Evolutionary conservation across 1,140 invertebrate species (phyloP), one percentile per base, ranked within the genome.

Genomic region (Parapsyche elsis): DNA sequence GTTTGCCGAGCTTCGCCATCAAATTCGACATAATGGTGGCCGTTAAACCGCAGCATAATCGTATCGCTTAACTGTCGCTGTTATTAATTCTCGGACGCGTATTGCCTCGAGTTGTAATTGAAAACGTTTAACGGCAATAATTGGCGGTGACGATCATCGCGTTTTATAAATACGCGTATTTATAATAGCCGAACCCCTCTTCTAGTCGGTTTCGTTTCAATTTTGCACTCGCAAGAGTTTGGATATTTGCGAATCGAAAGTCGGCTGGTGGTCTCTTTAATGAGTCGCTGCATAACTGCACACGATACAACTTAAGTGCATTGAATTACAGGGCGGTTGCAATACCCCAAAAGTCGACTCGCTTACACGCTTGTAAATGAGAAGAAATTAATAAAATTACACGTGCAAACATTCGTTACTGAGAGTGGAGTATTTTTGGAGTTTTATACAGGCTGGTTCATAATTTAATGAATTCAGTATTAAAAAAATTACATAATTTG

Each of bases 291-390:
- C 49, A 46, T 46, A 75, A 75, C 7, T 49, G 71, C 71, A 75
- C 21, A 44, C 46, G 30, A 9, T 53, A 5, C 12, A 38, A 10
- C 9, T 53, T 75, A 75, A 75, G 44, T 75, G 71, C 71, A 0
- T 23, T 45, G 71, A 75, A 75, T 75, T 75, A 75, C 71, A 49
- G 46, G 38, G 71, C 71, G 71, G 71, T 16, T 53, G 2, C 2
- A 1, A 53, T 14, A 5, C 12, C 10, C 2, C 49, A 16, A 53
- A 53, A 57, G 53, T 53, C 10, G 49, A 14, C 12, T 53, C 49
- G 10, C 16, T 53, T 53, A 53, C 49, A 53, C 49, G 49, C 49
- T 53, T 53, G 30, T 38, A 38, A 38, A 38, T 38, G 30, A 7
- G 30, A 7, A 4, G 30, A 38, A 38, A 38, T 38, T 38, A 38